Base-by-base conservation (phyloP, 2,888 invertebrate species). In the Parnassius glacialis region DNA sequence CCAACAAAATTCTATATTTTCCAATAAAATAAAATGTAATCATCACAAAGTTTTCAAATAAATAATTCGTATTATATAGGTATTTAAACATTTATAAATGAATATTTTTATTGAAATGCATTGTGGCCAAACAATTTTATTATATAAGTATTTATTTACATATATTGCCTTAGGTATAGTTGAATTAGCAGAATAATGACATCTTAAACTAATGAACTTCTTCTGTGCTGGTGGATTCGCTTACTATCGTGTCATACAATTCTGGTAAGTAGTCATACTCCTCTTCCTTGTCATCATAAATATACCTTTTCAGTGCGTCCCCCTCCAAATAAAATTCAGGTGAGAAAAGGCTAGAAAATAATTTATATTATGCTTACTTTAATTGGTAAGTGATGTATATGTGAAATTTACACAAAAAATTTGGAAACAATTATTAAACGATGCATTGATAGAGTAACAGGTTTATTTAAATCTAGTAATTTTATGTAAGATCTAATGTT, bases 251-350 rank as follows among this genome's bases (percentile, higher is more conserved):
- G 70, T 83, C 86, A 69, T 88, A 88, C 43, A 87, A 58, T 2
- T 74, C 74, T 0, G 79, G 77, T 11, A 85, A 57, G 63, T 83
- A 85, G 66, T 86, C 85, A 58, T 80, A 81, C 0, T 68, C 58
- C 0, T 69, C 66, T 0, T 53, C 45, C 1, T 62, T n/a, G 1
- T 72, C 73, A 2, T 71, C 69, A 47, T 75, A 72, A 0, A 81
- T 9, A 2, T 70, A 60, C 48, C 76, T 73, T 65, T 80, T 81
- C 72, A 85, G 64, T 0, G 41, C 20, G 0, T 64, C 50, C 87
- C 85, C 84, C 34, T 77, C 71, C 7, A 73, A 1, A 1, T 16
- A 41, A 2, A 65, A 65, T 20, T 84, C 81, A 0, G 74, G 69
- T 1, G 70, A 65, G 66, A 87, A 87, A 34, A 87, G 54, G 1